Evolutionary conservation across 1,140 invertebrate species (phyloP), one percentile per base, ranked within the genome.

Genomic region (Zaprionus kolodkinae): DNA sequence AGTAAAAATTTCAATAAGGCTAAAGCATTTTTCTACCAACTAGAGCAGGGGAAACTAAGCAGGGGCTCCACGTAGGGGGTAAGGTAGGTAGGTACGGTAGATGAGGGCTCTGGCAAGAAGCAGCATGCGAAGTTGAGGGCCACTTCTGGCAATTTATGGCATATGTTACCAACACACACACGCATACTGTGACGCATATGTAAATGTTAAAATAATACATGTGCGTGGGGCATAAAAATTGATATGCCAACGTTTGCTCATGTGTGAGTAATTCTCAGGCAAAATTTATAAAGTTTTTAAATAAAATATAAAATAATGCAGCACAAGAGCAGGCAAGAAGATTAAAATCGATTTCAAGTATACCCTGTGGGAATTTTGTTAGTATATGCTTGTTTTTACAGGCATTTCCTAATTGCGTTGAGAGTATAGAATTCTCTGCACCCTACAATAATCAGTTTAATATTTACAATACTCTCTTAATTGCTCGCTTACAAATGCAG

Each of bases 221-320:
- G 82, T 88, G 85, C 85, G 81, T 84, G 76, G 84, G 85, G 85
- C 80, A 84, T 84, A 75, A 80, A 88, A 88, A 88, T 88, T 88
- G 85, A 88, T 88, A 89, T 88, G 84, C 84, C 77, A 87, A 84
- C 78, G 79, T 89, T 84, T 88, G 59, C 79, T 86, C 84, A 87
- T 87, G 84, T 89, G 80, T 88, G 74, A 88, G 78, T 88, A 89
- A 88, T 88, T 88, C 81, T 84, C 85, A 84, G 89, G 84, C 78
- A 78, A 88, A 89, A 81, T 84, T 78, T 79, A 87, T 71, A 87
- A 87, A 87, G 50, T 87, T 87, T 87, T 80, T 87, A 87, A 87
- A 87, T 87, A 87, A 87, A 82, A 82, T 83, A 82, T 86, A 74
- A 73, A 72, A 73, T 69, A 66, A 75, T 59, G 54, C 62, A 17